Conservation (phyloP, 1,140 invertebrate species). For the Trichonephila inaurata region DNA sequence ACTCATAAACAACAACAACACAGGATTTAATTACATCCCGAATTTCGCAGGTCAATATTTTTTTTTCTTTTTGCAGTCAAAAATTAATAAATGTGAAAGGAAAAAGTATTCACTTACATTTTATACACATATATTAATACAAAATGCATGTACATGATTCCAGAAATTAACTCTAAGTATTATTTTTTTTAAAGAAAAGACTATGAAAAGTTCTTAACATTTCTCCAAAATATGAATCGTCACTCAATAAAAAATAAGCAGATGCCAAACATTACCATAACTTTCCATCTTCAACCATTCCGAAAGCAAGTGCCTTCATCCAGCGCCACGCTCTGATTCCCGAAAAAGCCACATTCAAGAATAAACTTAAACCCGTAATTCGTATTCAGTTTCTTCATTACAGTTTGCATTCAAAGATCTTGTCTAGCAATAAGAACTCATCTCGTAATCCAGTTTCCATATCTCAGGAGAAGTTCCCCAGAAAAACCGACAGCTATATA, state of each 20-base stretch:
- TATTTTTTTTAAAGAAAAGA: too few relatives aligned
- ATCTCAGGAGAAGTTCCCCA: background rate
- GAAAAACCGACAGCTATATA: conserved; percentile 22
- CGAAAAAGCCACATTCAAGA: background rate
- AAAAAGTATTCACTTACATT: too few relatives aligned
- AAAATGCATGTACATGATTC: too few relatives aligned
- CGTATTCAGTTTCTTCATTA: conserved; percentile 45
- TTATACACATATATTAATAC: too few relatives aligned
- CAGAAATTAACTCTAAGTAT: too few relatives aligned
- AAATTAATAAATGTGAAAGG: too few relatives aligned
- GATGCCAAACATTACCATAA: background rate
- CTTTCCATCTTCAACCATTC: background rate
- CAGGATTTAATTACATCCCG: too few relatives aligned
- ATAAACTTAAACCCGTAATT: conserved; percentile 10
- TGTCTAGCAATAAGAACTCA: background rate
- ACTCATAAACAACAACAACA: too few relatives aligned
- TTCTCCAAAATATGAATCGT: too few relatives aligned
- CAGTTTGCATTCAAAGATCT: conserved; percentile 2
- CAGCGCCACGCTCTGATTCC: background rate
- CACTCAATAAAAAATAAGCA: background rate
- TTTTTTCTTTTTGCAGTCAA: too few relatives aligned
- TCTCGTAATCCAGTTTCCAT: background rate
- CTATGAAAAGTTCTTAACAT: too few relatives aligned
- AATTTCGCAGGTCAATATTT: too few relatives aligned
- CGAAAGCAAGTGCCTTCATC: background rate